A percentile compares a stretch with the other conserved stretches of the same genome.
phyloP scores from a whole-genome alignment of 2,113 vertebrate genomes.

The Tyrannus savana region DNA sequence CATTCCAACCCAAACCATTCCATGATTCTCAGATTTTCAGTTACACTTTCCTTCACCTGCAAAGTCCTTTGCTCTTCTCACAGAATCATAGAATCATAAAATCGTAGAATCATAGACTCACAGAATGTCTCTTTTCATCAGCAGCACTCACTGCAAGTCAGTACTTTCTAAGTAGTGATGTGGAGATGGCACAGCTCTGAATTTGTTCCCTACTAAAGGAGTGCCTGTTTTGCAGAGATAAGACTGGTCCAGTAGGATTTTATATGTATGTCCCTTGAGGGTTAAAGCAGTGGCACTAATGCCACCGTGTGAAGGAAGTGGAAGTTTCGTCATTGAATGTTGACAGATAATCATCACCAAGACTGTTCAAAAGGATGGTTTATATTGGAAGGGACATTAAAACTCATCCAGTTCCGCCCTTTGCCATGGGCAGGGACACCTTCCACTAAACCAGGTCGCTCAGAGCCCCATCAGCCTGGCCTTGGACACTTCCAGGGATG shows the following conservation, averaged over 20 bases:
- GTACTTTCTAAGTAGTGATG: fast-evolving
- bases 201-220: fast-evolving
- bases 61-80: not conserved
- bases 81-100: not conserved
- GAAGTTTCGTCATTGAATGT: not conserved
- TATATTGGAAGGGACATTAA: not conserved
- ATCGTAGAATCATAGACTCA: not conserved
- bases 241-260: not conserved
- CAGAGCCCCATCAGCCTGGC: fast-evolving
- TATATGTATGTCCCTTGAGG: not conserved
- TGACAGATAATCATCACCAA: not conserved
- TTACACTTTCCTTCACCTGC: not conserved
- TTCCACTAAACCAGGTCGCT: not conserved
- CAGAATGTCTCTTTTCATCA: not conserved
- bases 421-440: fast-evolving
- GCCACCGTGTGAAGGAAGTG: not conserved
- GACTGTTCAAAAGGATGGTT: not conserved
- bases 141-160: not conserved
- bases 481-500: not conserved
- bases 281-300: not conserved
- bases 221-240: not conserved
- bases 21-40: not conserved
- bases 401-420: fast-evolving
- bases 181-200: not conserved
- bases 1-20: not conserved